Evolutionary conservation across 2,888 invertebrate species (phyloP).

Genomic region (Fabriciana adippe): DNA sequence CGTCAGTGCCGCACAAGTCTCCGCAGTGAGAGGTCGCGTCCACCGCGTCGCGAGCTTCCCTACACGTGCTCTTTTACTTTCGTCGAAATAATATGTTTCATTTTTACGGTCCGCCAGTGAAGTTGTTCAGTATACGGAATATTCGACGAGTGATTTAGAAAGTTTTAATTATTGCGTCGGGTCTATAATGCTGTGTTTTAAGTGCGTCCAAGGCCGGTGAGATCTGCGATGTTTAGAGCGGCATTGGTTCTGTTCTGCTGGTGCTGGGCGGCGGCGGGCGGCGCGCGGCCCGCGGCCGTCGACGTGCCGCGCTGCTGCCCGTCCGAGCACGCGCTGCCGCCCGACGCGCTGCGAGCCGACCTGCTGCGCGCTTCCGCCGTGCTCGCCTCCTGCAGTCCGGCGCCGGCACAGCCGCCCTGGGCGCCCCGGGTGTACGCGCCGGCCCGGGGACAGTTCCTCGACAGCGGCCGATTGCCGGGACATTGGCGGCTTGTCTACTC

Average conservation of each 20-base stretch:
- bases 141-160: slow-evolving; percentile 14
- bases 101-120: slow-evolving; percentile 24
- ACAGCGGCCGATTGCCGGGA: slow-evolving; percentile 66
- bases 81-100: slow-evolving; percentile 44
- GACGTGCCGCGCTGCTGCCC: slow-evolving; percentile 62
- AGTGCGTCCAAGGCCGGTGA: slow-evolving; percentile 48
- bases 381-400: slow-evolving; percentile 51
- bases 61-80: slow-evolving; percentile 56
- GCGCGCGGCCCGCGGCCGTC: slow-evolving; percentile 54
- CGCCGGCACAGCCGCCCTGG: slow-evolving; percentile 66
- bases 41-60: slow-evolving; percentile 15
- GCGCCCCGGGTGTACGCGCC: slow-evolving; percentile 83
- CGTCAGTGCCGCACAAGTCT: slow-evolving; percentile 45
- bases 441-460: slow-evolving; percentile 60
- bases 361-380: slow-evolving; percentile 70
- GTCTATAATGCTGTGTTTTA: slow-evolving; percentile 37
- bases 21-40: slow-evolving; percentile 53
- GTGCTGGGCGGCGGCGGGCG: slow-evolving; percentile 46
- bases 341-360: slow-evolving; percentile 69
- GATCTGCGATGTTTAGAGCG: slow-evolving; percentile 43
- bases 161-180: slow-evolving; percentile 19
- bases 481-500: slow-evolving; percentile 72
- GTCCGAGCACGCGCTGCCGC: slow-evolving; percentile 48
- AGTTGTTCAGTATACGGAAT: slow-evolving; percentile 21
- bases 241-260: slow-evolving; percentile 45